phyloP scores from a whole-genome alignment of 2,888 invertebrate genomes.

The Heliconius ismenius region DNA sequence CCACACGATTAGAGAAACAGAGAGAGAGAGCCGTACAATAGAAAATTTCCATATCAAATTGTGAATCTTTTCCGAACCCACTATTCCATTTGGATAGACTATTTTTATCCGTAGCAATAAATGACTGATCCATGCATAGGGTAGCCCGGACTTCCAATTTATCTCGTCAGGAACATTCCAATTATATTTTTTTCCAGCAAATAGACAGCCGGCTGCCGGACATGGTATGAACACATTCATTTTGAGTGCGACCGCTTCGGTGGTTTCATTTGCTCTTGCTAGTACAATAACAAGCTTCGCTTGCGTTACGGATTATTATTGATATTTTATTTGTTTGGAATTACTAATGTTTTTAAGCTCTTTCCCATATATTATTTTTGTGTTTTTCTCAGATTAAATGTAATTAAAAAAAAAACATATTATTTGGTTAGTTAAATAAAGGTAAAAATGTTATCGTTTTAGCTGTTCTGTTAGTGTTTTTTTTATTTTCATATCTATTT shows the following conservation, averaged over 20 bases:
- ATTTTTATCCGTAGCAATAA: conserved; percentile 57
- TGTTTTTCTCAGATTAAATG: background rate
- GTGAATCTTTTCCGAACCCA: conserved; percentile 38
- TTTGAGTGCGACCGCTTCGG: conserved; percentile 50
- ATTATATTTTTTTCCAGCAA: conserved; percentile 72
- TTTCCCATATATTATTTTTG: background rate
- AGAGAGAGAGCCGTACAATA: conserved; percentile 33
- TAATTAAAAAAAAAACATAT: background rate
- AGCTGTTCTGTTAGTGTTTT: background rate
- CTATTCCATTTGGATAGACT: conserved; percentile 44
- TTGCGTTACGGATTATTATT: conserved; percentile 36
- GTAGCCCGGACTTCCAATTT: conserved; percentile 62
- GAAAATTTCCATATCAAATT: conserved; percentile 43
- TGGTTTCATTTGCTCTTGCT: conserved; percentile 56
- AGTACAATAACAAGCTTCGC: conserved; percentile 34
- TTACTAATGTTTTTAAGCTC: background rate
- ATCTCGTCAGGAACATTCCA: conserved; percentile 72
- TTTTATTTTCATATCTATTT: too few relatives aligned
- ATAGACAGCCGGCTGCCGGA: conserved; percentile 60
- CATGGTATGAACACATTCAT: conserved; percentile 58
- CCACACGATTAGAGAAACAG: conserved; percentile 38
- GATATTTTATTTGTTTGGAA: conserved; percentile 25
- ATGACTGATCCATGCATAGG: conserved; percentile 56
- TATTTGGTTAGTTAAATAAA: background rate
- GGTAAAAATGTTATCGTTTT: background rate